phyloP scores from a whole-genome alignment of 2,113 vertebrate genomes.

The Scytalopus superciliaris region DNA sequence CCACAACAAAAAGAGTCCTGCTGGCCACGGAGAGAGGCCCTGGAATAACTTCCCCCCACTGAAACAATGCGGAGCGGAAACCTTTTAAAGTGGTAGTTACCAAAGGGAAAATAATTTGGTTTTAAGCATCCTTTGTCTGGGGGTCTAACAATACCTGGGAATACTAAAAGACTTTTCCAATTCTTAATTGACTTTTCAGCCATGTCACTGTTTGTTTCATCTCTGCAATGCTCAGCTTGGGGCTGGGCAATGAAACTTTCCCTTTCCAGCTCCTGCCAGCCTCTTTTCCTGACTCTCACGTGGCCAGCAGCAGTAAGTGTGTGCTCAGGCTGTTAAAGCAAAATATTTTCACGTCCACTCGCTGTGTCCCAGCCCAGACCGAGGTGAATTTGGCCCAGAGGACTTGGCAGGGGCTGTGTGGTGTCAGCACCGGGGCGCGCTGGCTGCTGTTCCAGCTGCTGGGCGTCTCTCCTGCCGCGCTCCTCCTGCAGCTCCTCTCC shows the following conservation, averaged over 20 bases:
- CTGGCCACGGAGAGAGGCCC: not conserved
- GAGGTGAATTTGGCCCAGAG: not conserved
- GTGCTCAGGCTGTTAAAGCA: not conserved
- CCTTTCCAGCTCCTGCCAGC: conserved; percentile 21
- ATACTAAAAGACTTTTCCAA: not conserved
- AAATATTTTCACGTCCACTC: not conserved
- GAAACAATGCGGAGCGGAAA: conserved; percentile 25
- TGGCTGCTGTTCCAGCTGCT: not conserved
- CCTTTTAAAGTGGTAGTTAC: not conserved
- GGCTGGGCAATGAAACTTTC: not conserved
- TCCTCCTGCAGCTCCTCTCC: not conserved
- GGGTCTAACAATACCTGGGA: conserved; percentile 21
- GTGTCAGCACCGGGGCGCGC: accelerated
- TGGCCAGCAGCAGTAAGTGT: not conserved
- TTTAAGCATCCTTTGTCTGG: conserved; percentile 33
- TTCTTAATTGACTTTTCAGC: conserved; percentile 26
- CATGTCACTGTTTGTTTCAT: not conserved
- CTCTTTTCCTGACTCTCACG: not conserved
- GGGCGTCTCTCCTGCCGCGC: not conserved
- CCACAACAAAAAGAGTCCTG: not conserved
- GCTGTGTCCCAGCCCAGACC: not conserved
- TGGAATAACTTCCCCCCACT: not conserved
- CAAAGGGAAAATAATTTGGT: not conserved
- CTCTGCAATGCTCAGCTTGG: not conserved
- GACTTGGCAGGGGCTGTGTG: not conserved